A percentile compares a stretch with the other conserved stretches of the same genome.
phyloP scores from a whole-genome alignment of 2,888 invertebrate genomes.

The Zygogramma bicolorata region DNA sequence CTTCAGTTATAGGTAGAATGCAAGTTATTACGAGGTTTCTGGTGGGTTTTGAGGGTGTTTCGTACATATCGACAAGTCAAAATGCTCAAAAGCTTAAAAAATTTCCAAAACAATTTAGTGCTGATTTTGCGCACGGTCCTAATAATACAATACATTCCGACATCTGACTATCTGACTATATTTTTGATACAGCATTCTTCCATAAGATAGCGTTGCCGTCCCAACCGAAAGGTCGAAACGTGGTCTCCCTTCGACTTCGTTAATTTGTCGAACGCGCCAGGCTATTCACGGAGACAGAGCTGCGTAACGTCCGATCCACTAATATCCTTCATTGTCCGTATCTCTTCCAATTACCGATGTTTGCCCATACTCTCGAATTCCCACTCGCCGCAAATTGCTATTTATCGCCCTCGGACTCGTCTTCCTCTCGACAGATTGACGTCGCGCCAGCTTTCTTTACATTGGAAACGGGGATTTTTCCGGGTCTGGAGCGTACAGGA shows the following conservation, averaged over 20 bases:
- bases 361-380: slow-evolving; percentile 33
- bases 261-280: slow-evolving; percentile 33
- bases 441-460: neutral
- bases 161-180: too few relatives aligned
- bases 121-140: too few relatives aligned
- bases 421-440: slow-evolving; percentile 10
- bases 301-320: slow-evolving; percentile 22
- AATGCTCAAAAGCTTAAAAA: too few relatives aligned
- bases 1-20: too few relatives aligned
- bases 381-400: slow-evolving; percentile 32
- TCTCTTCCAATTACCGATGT: slow-evolving; percentile 39
- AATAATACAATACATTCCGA: too few relatives aligned
- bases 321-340: slow-evolving; percentile 32
- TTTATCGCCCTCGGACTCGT: slow-evolving; percentile 25
- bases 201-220: neutral
- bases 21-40: too few relatives aligned
- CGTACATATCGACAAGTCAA: too few relatives aligned
- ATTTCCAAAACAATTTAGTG: too few relatives aligned
- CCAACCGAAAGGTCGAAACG: slow-evolving; percentile 11
- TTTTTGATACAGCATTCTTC: neutral
- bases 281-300: slow-evolving; percentile 13
- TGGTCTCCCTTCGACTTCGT: slow-evolving; percentile 30
- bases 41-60: too few relatives aligned
- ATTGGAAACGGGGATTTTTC: neutral
- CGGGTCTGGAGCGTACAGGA: too few relatives aligned